phyloP scores from a whole-genome alignment of 2,113 vertebrate species.

The Carollia perspicillata region DNA sequence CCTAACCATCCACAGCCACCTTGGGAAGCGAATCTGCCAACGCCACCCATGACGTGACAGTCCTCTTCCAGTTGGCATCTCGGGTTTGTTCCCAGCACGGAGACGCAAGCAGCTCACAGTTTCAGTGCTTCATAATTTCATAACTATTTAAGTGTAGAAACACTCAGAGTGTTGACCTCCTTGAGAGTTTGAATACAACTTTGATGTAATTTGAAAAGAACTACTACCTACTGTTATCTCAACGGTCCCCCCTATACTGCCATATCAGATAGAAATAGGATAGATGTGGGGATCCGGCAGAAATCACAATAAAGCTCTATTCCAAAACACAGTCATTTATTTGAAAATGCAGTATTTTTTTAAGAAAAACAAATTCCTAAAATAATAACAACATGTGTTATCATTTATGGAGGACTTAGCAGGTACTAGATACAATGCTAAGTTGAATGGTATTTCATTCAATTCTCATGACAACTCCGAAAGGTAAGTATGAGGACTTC shows the following conservation, averaged over 20 bases:
- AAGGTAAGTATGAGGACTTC: not conserved
- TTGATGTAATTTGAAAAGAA: not conserved
- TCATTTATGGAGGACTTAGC: not conserved
- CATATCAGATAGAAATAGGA: not conserved
- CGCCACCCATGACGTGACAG: not conserved
- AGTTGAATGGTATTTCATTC: not conserved
- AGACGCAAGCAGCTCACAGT: not conserved
- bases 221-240: not conserved
- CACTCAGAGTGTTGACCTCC: not conserved
- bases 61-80: not conserved
- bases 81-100: not conserved
- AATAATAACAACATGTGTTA: not conserved
- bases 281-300: not conserved
- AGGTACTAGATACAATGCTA: not conserved
- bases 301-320: not conserved
- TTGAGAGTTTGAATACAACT: not conserved
- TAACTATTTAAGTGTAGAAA: constrained; percentile 28
- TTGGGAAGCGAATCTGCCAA: not conserved
- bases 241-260: not conserved
- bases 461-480: not conserved
- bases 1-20: not conserved
- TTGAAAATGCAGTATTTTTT: not conserved
- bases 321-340: not conserved
- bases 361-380: constrained; percentile 10
- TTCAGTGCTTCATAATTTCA: not conserved